phyloP scores from a whole-genome alignment of 2,888 invertebrate genomes.

The Anthophora plumipes region DNA sequence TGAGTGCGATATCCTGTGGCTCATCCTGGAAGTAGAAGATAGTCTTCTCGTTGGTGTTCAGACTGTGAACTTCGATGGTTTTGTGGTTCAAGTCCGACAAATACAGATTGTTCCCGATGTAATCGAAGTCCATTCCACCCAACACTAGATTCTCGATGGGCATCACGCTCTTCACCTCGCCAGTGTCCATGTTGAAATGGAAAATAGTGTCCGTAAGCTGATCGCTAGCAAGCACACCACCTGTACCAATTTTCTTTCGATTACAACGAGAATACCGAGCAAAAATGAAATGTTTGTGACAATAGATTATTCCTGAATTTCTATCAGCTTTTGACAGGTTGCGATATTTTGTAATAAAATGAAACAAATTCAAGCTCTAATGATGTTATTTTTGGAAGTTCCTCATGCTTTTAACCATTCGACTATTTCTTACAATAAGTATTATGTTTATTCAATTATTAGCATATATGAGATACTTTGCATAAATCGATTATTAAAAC shows the following conservation, averaged over 20 bases:
- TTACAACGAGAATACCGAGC: neutral
- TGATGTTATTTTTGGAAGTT: too few relatives aligned
- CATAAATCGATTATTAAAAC: conserved; percentile 7
- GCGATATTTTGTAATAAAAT: too few relatives aligned
- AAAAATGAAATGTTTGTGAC: neutral
- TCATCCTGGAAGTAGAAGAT: conserved; percentile 87
- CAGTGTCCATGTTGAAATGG: conserved; percentile 64
- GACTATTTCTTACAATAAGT: neutral
- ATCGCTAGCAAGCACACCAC: conserved; percentile 72
- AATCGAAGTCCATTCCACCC: conserved; percentile 88
- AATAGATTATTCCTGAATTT: neutral
- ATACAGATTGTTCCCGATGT: conserved; percentile 90
- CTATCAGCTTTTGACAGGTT: too few relatives aligned
- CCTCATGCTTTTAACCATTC: too few relatives aligned
- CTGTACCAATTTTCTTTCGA: conserved; percentile 57
- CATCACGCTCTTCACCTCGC: conserved; percentile 77
- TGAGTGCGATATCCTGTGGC: conserved; percentile 89
- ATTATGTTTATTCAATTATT: neutral
- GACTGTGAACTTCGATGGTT: conserved; percentile 88
- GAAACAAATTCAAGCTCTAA: too few relatives aligned
- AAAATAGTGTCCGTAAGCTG: conserved; percentile 68
- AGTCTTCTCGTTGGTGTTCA: conserved; percentile 87
- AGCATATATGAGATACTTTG: neutral
- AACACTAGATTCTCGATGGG: conserved; percentile 85
- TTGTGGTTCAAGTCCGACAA: conserved; percentile 88